These are phyloP conservation scores for Andrena bucephala DNA, from an alignment of 2,888 invertebrate species.

Conservation along the genomic window DNA sequence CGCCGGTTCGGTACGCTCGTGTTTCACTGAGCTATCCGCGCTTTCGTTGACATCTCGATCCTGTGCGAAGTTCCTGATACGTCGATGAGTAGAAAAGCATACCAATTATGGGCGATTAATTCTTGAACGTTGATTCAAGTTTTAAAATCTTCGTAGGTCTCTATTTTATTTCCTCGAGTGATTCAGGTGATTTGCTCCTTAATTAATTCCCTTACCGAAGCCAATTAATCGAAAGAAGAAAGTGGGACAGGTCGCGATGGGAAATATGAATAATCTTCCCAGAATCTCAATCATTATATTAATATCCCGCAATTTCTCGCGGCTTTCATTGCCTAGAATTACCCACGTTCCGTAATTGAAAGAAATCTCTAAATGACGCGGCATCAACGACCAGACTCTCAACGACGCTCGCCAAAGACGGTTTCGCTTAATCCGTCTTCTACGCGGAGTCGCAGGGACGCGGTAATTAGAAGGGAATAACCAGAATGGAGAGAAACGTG, in stretches of 20 bases:
- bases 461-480: slow-evolving; percentile 47
- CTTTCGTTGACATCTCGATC: neutral
- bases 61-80: too few species aligned
- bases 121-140: too few species aligned
- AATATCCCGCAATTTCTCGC: slow-evolving; percentile 13
- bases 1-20: neutral
- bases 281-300: neutral
- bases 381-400: slow-evolving; percentile 13
- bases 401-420: neutral
- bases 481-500: slow-evolving; percentile 4
- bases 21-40: neutral
- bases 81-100: too few species aligned
- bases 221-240: neutral
- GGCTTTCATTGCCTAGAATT: slow-evolving; percentile 6
- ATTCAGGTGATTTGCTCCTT: neutral
- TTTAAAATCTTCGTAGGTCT: too few species aligned
- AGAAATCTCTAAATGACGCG: slow-evolving; percentile 35
- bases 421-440: neutral
- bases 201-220: neutral
- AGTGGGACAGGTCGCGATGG: neutral
- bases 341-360: neutral
- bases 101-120: too few species aligned
- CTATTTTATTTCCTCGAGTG: too few species aligned
- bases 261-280: neutral
- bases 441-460: slow-evolving; percentile 17